phyloP scores from a whole-genome alignment of 2,113 vertebrate species.

The Pitta sordida region DNA sequence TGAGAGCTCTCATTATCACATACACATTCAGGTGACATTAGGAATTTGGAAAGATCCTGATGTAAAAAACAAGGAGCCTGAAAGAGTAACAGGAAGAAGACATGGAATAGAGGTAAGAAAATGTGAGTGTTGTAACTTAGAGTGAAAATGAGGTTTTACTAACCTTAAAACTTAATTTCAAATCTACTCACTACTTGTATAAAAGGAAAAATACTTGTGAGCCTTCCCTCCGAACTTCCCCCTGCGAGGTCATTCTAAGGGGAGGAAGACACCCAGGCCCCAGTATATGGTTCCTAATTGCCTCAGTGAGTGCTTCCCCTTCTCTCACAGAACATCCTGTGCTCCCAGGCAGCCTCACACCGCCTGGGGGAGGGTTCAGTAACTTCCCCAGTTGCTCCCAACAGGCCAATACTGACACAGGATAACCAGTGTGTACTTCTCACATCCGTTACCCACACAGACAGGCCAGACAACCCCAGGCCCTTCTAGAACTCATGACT shows the following conservation, averaged over 20 bases:
- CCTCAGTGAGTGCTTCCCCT: background rate
- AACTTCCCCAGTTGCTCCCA: background rate
- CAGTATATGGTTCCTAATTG: background rate
- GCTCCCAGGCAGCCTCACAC: background rate
- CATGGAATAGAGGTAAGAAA: background rate
- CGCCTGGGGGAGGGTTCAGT: fast-evolving
- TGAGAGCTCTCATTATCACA: background rate
- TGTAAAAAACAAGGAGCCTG: background rate
- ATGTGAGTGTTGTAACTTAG: background rate
- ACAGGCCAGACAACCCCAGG: background rate
- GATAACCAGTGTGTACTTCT: background rate
- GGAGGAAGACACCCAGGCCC: fast-evolving
- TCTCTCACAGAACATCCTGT: background rate
- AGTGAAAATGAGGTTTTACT: background rate
- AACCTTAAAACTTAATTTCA: background rate
- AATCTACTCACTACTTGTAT: background rate
- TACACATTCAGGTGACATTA: background rate
- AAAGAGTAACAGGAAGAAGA: background rate
- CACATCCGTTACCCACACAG: fast-evolving
- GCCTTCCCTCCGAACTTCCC: too few species aligned
- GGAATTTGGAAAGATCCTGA: background rate
- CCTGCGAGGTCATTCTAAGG: background rate
- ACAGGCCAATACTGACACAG: background rate
- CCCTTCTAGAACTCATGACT: background rate
- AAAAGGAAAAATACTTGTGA: background rate